Conservation (phyloP, 2,113 vertebrate genomes). For the Poeciliopsis prolifica region DNA sequence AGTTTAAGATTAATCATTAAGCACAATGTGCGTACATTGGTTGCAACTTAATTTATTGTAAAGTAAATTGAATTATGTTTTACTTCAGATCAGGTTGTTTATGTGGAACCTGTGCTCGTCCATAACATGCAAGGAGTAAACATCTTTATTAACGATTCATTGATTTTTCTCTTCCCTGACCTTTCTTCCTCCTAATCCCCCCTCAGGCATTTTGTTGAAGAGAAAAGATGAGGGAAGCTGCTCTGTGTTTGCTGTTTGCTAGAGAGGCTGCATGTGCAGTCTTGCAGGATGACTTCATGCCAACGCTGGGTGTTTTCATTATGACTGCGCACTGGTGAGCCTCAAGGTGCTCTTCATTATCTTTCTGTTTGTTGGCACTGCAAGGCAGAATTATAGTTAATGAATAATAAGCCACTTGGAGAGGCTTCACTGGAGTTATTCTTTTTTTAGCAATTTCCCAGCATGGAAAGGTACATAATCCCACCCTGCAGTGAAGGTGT, state of each 20-base stretch:
- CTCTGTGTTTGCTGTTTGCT: slow-evolving; percentile 18
- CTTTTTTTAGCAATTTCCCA: slow-evolving; percentile 61
- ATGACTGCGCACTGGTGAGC: slow-evolving; percentile 15
- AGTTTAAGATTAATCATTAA: not conserved
- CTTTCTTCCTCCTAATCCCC: slow-evolving; percentile 5
- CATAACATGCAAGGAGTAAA: not conserved
- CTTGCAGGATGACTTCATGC: slow-evolving; percentile 73
- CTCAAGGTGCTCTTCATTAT: slow-evolving; percentile 30
- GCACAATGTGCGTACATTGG: not conserved
- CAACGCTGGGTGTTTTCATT: slow-evolving; percentile 47
- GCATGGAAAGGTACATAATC: slow-evolving; percentile 44
- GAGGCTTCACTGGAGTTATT: slow-evolving; percentile 49
- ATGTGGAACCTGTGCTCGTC: not conserved
- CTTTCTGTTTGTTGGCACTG: slow-evolving; percentile 48
- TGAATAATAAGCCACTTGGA: slow-evolving; percentile 74
- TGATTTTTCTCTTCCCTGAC: slow-evolving; percentile 17
- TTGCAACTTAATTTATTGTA: not conserved
- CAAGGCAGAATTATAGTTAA: slow-evolving; percentile 55
- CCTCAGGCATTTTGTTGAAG: slow-evolving; percentile 29
- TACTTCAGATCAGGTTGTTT: not conserved
- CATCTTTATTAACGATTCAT: not conserved
- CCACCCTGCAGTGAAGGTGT: slow-evolving; percentile 33
- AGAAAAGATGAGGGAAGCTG: slow-evolving; percentile 24
- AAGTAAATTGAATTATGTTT: not conserved
- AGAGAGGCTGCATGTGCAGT: slow-evolving; percentile 54